A percentile compares a stretch with the other conserved stretches of the same genome.
These are phyloP conservation scores for Amphipoea lucens DNA, from an alignment of 2,888 invertebrate species.

Conservation along the genomic window DNA sequence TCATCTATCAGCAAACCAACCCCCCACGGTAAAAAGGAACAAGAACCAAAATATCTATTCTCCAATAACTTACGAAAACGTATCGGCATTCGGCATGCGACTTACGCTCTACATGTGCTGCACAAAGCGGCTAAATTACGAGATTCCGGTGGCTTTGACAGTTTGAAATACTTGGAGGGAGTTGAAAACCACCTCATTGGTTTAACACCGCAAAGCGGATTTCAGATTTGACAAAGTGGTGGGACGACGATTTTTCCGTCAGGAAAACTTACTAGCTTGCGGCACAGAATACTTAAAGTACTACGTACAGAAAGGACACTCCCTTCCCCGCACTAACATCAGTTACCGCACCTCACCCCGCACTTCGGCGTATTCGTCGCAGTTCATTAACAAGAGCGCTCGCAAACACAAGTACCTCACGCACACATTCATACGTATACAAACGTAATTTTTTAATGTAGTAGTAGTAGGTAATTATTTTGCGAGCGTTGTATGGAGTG, in stretches of 20 bases:
- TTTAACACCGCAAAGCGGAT: conserved; percentile 29
- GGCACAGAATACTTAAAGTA: no score
- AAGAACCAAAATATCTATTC: conserved; percentile 8
- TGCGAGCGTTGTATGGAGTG: no score
- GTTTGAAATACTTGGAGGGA: conserved; percentile 43
- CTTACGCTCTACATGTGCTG: conserved; percentile 24
- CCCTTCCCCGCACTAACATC: no score
- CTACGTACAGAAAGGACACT: no score
- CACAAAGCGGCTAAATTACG: conserved; percentile 44
- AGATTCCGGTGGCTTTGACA: conserved; percentile 36
- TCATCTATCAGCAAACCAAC: not conserved
- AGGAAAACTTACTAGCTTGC: conserved; percentile 2
- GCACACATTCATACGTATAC: no score
- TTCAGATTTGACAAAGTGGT: conserved; percentile 25
- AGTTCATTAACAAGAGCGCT: no score
- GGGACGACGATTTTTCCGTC: conserved; percentile 14
- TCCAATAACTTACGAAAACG: not conserved
- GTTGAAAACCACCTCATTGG: conserved; percentile 17
- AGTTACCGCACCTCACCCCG: no score
- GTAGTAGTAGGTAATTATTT: no score
- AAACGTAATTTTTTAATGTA: no score
- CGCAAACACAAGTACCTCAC: no score
- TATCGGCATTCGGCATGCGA: conserved; percentile 13
- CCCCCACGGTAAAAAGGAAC: not conserved
- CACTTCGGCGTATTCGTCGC: no score